Conservation (phyloP, 2,888 invertebrate species). For the Ectemnius cavifrons region DNA sequence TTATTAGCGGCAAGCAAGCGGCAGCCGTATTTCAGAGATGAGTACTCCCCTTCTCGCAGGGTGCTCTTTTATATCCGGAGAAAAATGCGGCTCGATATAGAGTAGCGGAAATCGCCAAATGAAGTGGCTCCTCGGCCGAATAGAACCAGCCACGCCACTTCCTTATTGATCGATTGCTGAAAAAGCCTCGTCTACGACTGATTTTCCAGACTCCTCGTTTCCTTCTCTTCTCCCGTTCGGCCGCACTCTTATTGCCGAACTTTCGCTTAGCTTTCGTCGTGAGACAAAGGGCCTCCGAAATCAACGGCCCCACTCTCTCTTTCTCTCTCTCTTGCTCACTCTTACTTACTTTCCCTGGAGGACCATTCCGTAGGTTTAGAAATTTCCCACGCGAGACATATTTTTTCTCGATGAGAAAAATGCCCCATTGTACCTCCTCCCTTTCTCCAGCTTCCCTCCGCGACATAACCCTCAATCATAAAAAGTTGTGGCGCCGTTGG, state of each 20-base stretch:
- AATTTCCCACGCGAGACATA: constrained; percentile 42
- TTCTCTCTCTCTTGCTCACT: not conserved
- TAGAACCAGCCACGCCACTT: not conserved
- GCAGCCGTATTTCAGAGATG: not conserved
- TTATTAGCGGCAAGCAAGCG: constrained; percentile 3
- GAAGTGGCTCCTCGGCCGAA: not conserved
- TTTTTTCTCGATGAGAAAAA: constrained; percentile 31
- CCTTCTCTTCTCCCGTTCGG: not conserved
- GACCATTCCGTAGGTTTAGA: constrained; percentile 14
- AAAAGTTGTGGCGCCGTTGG: no score
- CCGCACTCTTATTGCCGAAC: constrained; percentile 19
- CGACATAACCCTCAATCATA: no score
- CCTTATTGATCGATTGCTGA: not conserved
- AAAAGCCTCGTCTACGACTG: not conserved
- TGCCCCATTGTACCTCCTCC: not conserved
- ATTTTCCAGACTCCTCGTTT: not conserved
- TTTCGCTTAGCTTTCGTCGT: constrained; percentile 28
- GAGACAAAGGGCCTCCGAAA: constrained; percentile 36
- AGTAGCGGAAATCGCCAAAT: constrained; percentile 1
- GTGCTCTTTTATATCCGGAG: not conserved
- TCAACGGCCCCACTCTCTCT: not conserved
- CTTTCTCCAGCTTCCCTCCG: not conserved
- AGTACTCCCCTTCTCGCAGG: not conserved
- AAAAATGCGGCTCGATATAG: not conserved
- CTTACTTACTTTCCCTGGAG: constrained; percentile 7